Evolutionary conservation across 2,113 vertebrate species (phyloP), one percentile per base, ranked within the genome.

Genomic region (Mola mola): DNA sequence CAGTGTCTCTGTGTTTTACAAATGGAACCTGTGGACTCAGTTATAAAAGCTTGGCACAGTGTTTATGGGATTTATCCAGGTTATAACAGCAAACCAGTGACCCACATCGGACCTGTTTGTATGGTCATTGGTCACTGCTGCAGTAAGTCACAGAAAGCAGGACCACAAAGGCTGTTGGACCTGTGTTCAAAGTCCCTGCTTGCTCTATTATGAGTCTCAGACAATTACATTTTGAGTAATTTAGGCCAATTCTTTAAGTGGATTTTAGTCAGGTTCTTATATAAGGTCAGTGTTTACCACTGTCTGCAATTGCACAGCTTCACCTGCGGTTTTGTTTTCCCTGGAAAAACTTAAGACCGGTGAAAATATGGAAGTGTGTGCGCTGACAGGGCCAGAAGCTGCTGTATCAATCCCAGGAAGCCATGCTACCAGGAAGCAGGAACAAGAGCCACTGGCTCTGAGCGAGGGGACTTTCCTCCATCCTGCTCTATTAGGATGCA

Each of bases 401-500:
- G 36, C 70, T 79, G 81, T 78, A 84, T 90, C 66, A 86, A 84
- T 90, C 84, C 75, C 83, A 88, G 90, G 87, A 91, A 89, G 79
- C 81, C 66, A 84, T 65, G 69, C 80, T 83, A 68, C 79, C 52
- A 59, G 67, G 65, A 77, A 74, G 73, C 79, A 79, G 83, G 82
- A 88, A 88, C 79, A 84, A 77, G 57, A 67, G 81, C 72, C 57
- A 47, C 60, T 87, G 82, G 83, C 83, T 71, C 50, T 3, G 15
- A 74, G 75, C 59, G 56, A 66, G 65, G 92, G 91, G 90, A 89
- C 89, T 92, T 93, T 92, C 88, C 91, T 86, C 67, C 79, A 49
- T 72, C 75, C 67, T 80, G 66, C 68, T 57, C 69, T 6, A 64
- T 64, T 73, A 59, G 74, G 72, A 87, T 65, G 72, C 65, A 83